Base-by-base conservation (phyloP, 2,797 vertebrate species). In the Neomorphus geoffroyi region DNA sequence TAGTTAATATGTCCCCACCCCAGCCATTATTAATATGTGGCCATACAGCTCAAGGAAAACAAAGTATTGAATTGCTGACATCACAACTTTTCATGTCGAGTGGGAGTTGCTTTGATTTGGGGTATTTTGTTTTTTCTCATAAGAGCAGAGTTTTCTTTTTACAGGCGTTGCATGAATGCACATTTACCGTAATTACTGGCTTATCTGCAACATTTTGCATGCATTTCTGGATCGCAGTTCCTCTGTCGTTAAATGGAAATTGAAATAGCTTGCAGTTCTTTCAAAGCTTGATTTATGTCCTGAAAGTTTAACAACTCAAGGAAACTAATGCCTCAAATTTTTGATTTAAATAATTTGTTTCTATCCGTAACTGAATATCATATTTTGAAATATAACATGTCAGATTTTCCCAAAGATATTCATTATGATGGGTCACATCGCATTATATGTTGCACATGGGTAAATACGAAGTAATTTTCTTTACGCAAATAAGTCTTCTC, bases 351-450 rank as follows among this genome's bases (percentile, higher is more conserved):
- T 92, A 7, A 19, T 90, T 93, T 3, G 1, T 78, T 94, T 51
- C 48, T 84, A 80, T 17, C 51, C 60, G 43, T 79, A 72, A 88
- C 54, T 79, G 66, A 79, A 70, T 90, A 95, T 79, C 32, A 26
- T 82, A 45, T 91, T 96, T 95, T 96, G 70, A 73, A 88, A 84
- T 80, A 83, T 64, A 95, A 81, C 18, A 6, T 62, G 26, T 64
- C 37, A 90, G 84, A 72, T 7, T 86, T 93, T 92, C 66, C 58
- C 77, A 86, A 41, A 90, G 66, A 67, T 96, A 90, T 92, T 92
- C 4, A 64, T 88, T 93, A 92, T 77, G 90, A 8, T 66, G 27
- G 37, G 35, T 80, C 51, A 58, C 53, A 79, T 91, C 39, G 83
- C 81, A 91, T 90, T 84, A 72, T 88, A 70, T 75, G 24, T 65